Evolutionary conservation across 1,140 invertebrate species (phyloP).

Genomic region (Brachionus koreanus): DNA sequence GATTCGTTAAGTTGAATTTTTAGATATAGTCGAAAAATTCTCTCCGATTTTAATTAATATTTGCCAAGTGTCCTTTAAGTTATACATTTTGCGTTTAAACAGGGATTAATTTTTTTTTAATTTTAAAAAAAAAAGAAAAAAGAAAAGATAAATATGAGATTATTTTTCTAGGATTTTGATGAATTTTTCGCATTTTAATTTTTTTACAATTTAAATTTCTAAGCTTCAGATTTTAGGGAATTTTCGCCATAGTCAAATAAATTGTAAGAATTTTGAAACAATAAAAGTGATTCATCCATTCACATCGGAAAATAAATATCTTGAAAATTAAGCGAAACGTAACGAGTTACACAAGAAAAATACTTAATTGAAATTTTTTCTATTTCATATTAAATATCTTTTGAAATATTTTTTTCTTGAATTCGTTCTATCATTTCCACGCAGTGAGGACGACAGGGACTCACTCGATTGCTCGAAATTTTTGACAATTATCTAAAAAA

Average conservation of each 20-base stretch:
- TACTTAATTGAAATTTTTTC: conserved; percentile 13
- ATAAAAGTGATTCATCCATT: conserved; percentile 18
- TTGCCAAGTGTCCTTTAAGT: conserved; percentile 38
- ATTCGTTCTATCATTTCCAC: conserved; percentile 30
- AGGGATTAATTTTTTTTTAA: conserved; percentile 29
- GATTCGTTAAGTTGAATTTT: neutral
- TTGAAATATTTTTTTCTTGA: conserved; percentile 32
- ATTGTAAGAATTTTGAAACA: conserved; percentile 35
- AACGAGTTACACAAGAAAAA: neutral
- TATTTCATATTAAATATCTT: neutral
- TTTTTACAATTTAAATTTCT: conserved; percentile 3
- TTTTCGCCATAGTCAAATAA: neutral
- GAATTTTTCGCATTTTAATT: neutral
- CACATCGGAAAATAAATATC: conserved; percentile 22
- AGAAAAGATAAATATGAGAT: conserved; percentile 4
- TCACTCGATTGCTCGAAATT: neutral
- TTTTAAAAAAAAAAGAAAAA: neutral
- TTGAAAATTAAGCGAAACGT: conserved; percentile 39
- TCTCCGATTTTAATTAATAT: conserved; percentile 32
- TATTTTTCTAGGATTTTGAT: conserved; percentile 14
- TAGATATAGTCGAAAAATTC: neutral
- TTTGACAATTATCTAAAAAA: conserved; percentile 41
- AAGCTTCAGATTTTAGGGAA: conserved; percentile 14
- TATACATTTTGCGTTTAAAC: conserved; percentile 28
- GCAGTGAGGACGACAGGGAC: neutral